These are phyloP conservation scores for Pangasius djambal DNA, from an alignment of 2,797 vertebrate species.

Conservation along the genomic window DNA sequence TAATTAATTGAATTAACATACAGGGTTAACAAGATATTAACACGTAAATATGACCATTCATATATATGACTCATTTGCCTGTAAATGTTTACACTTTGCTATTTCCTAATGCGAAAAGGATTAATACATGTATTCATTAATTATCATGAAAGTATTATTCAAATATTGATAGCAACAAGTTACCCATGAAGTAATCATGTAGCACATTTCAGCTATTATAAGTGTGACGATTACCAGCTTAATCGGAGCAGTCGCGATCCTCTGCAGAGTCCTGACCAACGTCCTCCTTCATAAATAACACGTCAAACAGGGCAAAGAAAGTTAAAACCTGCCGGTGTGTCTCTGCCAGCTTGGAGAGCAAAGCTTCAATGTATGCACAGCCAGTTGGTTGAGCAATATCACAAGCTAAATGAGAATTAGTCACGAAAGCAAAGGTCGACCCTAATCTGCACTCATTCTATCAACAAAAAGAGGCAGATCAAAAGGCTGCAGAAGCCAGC, in stretches of 20 bases:
- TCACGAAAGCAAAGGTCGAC: conserved; percentile 69
- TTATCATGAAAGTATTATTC: neutral
- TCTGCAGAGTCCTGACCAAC: neutral
- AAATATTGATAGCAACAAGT: neutral
- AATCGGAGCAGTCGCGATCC: neutral
- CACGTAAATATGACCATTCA: neutral
- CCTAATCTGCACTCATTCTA: conserved; percentile 59
- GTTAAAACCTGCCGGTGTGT: neutral
- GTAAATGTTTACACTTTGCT: neutral
- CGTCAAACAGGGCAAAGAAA: neutral
- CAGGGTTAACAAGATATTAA: no score
- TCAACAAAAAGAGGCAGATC: conserved; percentile 68
- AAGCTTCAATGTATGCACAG: neutral
- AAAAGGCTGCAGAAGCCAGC: conserved; percentile 48
- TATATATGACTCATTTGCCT: neutral
- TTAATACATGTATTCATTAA: neutral
- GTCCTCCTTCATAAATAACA: neutral
- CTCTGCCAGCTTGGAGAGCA: neutral
- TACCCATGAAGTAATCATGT: neutral
- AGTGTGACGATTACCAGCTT: neutral
- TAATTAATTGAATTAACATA: neutral
- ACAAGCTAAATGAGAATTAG: conserved; percentile 66
- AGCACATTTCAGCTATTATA: neutral
- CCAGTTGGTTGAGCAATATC: conserved; percentile 62
- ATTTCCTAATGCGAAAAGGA: neutral